Base-by-base conservation (phyloP, 2,888 invertebrate genomes). In the Calameuta idolon region DNA sequence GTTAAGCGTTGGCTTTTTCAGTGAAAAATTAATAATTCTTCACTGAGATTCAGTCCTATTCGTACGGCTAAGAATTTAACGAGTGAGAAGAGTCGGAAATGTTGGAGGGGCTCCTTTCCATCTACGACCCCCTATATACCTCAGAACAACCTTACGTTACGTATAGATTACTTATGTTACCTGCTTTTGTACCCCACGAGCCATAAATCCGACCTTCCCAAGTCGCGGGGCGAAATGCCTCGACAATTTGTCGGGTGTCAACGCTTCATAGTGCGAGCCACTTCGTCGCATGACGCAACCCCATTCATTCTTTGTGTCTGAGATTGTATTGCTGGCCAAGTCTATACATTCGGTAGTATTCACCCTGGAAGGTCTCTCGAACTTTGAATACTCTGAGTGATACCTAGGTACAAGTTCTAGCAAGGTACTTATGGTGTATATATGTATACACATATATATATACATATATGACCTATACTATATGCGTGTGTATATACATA, bases 201-300 rank as follows among this genome's bases (percentile, higher is more conserved):
- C 83, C 79, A 88, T 88, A 88, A 88, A 87, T 87, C 85, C 83
- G 85, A 76, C 82, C 83, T 83, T 84, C 81, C 81, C 82, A 83
- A 40, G 40, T 40, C 83, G 84, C 83, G 84, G 83, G 82, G 82
- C 81, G 84, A 86, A 84, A 83, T 79, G 83, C 82, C 83, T 40
- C 83, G 86, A 86, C 88, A 84, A 88, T 88, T 89, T 88, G 88
- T 89, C 86, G 87, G 81, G 81, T 84, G 88, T 87, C 87, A 86
- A 84, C 82, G 80, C 76, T 78, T 79, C 81, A 69, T 77, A 79
- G 34, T 73, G 34, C 34, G 73, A 77, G 75, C 37, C 75, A 69
- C 75, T 33, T 37, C 68, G 33, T 31, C 34, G 40, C 73, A 55
- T 35, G 35, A 35, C 55, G 23, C 23, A 69, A 69, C 31, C 73